Conservation (phyloP, 2,888 invertebrate genomes). For the Lasioglossum morio region DNA sequence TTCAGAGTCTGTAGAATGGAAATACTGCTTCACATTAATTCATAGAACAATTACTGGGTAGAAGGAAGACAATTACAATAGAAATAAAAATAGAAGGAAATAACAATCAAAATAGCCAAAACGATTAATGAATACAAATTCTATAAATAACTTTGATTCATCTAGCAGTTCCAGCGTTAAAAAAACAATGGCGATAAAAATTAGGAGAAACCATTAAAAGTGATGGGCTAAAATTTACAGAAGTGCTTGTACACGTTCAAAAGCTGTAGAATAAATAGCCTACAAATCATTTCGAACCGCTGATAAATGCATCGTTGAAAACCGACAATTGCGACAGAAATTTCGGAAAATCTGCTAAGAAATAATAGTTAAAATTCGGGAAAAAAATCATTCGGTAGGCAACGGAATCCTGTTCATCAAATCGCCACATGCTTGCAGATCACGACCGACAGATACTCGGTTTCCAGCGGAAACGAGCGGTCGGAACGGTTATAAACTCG, state of each 20-base stretch:
- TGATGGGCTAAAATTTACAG: neutral
- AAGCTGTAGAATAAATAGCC: neutral
- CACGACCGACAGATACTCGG: slow-evolving; percentile 18
- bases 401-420: neutral
- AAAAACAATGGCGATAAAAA: neutral
- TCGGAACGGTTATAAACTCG: slow-evolving; percentile 35
- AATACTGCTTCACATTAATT: too few relatives aligned
- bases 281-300: neutral
- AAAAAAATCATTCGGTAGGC: neutral
- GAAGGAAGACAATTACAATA: too few relatives aligned
- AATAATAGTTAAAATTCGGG: neutral
- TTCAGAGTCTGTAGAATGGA: neutral
- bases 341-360: neutral
- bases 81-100: too few relatives aligned
- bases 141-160: too few relatives aligned
- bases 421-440: slow-evolving; percentile 14
- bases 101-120: too few relatives aligned
- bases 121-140: too few relatives aligned
- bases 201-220: neutral
- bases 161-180: neutral
- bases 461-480: slow-evolving; percentile 27
- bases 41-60: too few relatives aligned
- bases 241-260: neutral
- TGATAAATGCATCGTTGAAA: neutral
- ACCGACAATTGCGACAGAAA: neutral